Base-by-base conservation (phyloP, 2,113 vertebrate species). In the Fregetta grallaria region DNA sequence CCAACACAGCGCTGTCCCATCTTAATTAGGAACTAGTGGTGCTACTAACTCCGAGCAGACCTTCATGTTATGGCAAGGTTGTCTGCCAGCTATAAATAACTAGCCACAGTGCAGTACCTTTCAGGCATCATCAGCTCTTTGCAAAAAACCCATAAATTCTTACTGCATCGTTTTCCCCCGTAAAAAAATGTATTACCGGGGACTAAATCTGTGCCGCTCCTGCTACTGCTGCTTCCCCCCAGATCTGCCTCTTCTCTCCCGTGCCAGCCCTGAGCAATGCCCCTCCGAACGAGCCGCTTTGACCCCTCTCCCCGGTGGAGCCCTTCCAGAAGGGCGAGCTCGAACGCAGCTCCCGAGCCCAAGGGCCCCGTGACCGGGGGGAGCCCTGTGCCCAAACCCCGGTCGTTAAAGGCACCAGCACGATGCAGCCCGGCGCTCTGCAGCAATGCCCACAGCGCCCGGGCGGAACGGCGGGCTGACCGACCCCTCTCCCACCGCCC, bases 11-110 rank as follows among this genome's bases (percentile, higher is more conserved):
- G 23, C 0, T 36, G 58, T 5, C 30, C 36, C 58, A 25, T 5
- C 20, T 19, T 19, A 36, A 22, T 0, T 4, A 19, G 34, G 49
- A 26, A 8, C 30, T 1, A 13, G 10, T 0, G 29, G n/a, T 23
- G 78, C 73, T 5, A 8, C 11, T 2, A 34, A 5, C 45, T 13
- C 45, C 9, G 7, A 32, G 55, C 53, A 74, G n/a, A 45, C 13
- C 44, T 40, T 49, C 65, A 5, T 0, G 8, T 27, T 7, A 29
- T 0, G 7, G 47, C 53, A 52, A n/a, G 12, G 71, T 3, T 47
- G 14, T 11, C 55, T 5, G 7, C n/a, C 58, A 13, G n/a, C 67
- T 27, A 6, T 15, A 50, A 82, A 22, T 3, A 76, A 38, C 55
- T 4, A 38, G 29, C 10, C 75, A 22, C 44, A 13, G 21, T 0